phyloP scores from a whole-genome alignment of 2,888 invertebrate genomes.

The Tipula vernalis region DNA sequence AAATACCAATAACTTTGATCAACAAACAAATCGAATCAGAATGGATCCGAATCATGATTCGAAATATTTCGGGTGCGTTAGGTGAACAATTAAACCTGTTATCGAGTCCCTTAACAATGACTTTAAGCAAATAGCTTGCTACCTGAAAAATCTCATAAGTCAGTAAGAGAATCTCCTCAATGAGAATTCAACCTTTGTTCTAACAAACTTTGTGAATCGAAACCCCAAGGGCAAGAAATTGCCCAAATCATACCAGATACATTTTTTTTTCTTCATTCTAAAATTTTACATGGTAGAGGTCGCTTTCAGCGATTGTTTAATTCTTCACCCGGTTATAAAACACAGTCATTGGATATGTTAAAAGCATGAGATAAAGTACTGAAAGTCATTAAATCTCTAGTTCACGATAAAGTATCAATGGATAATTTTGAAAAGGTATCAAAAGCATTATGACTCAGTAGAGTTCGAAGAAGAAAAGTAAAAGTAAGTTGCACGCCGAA shows the following conservation, averaged over 20 bases:
- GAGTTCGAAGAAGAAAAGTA: background rate
- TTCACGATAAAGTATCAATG: background rate
- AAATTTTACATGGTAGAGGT: background rate
- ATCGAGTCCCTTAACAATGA: too few relatives aligned
- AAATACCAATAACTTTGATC: too few relatives aligned
- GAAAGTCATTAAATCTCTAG: background rate
- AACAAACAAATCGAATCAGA: too few relatives aligned
- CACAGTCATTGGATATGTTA: background rate
- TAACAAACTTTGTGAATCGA: background rate
- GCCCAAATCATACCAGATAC: background rate
- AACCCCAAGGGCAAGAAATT: background rate
- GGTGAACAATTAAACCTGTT: too few relatives aligned
- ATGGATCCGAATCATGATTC: too few relatives aligned
- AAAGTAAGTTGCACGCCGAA: too few relatives aligned
- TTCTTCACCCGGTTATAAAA: background rate
- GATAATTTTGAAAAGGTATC: background rate
- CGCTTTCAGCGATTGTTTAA: background rate
- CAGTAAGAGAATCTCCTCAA: background rate
- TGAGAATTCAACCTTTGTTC: background rate
- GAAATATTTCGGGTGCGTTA: too few relatives aligned
- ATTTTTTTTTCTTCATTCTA: background rate
- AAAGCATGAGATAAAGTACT: background rate
- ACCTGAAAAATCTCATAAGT: background rate
- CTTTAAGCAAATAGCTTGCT: too few relatives aligned
- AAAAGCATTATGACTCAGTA: background rate